A percentile compares a stretch with the other conserved stretches of the same genome.
phyloP scores from a whole-genome alignment of 1,140 invertebrate species.

The Babylonia areolata region DNA sequence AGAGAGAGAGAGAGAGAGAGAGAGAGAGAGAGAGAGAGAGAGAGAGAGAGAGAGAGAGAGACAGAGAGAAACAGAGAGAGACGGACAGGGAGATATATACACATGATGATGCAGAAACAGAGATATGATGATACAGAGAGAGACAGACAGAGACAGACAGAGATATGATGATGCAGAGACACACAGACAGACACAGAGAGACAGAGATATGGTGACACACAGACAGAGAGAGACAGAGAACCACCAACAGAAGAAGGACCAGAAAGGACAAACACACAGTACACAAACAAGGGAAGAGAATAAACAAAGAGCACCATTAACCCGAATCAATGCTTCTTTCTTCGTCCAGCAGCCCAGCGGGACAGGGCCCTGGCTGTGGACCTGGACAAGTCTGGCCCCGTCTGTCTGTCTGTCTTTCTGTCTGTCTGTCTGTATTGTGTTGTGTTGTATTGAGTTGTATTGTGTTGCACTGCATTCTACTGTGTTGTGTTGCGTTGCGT shows the following conservation, averaged over 20 bases:
- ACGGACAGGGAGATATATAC: background rate
- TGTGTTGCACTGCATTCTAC: too few relatives aligned
- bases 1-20: conserved; percentile 7
- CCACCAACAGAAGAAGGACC: background rate
- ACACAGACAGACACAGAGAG: background rate
- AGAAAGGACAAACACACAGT: background rate
- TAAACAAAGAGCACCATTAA: too few relatives aligned
- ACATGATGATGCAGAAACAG: background rate
- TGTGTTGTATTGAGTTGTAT: too few relatives aligned
- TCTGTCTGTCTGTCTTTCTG: too few relatives aligned
- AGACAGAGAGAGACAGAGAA: background rate
- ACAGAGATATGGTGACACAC: background rate
- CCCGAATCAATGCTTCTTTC: too few relatives aligned
- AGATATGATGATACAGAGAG: background rate
- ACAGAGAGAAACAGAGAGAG: background rate
- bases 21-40: conserved; percentile 3
- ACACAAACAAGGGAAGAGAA: background rate
- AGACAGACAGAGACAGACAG: background rate
- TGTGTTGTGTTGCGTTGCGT: too few relatives aligned
- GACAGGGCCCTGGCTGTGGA: too few relatives aligned
- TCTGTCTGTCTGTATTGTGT: too few relatives aligned
- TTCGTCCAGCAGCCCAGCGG: too few relatives aligned
- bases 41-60: background rate
- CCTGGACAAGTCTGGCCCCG: too few relatives aligned
- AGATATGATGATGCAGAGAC: background rate